A percentile compares a stretch with the other conserved stretches of the same genome.
These are phyloP conservation scores for Knipowitschia caucasica DNA, from an alignment of 2,797 vertebrate genomes.

Conservation along the genomic window DNA sequence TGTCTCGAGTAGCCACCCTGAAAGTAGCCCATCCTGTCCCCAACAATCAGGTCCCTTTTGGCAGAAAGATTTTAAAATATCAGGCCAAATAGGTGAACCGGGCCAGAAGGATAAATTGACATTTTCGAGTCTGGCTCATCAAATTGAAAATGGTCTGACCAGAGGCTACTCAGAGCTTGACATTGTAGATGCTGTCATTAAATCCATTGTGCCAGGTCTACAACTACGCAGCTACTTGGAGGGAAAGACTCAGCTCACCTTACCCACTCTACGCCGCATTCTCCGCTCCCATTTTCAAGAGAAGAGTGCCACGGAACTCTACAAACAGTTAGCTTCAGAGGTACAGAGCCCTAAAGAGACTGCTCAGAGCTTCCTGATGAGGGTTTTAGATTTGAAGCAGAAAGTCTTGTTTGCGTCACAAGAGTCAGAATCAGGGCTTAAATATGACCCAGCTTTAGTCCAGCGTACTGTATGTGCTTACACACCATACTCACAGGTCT, in stretches of 20 bases:
- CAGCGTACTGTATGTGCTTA: background rate
- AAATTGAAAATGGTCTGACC: background rate
- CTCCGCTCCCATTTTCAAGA: background rate
- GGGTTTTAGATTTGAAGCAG: background rate
- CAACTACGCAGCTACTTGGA: slow-evolving; percentile 10
- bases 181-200: slow-evolving; percentile 5
- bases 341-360: slow-evolving; percentile 2
- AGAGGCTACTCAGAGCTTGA: background rate
- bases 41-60: no score
- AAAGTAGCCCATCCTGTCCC: no score
- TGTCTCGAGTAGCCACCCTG: no score
- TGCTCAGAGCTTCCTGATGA: slow-evolving; percentile 6
- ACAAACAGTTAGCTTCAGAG: slow-evolving; percentile 11
- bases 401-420: slow-evolving; percentile 21
- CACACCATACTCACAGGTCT: slow-evolving; percentile 9
- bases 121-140: background rate
- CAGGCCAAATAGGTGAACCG: background rate
- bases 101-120: background rate
- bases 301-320: slow-evolving; percentile 9
- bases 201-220: background rate
- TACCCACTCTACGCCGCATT: slow-evolving; percentile 10
- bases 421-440: slow-evolving; percentile 1
- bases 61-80: slow-evolving; percentile 5
- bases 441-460: slow-evolving; percentile 2
- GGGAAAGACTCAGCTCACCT: slow-evolving; percentile 2